Conservation (phyloP, 92 coral and sea anemone species). For the Zoanthus solanderi region DNA sequence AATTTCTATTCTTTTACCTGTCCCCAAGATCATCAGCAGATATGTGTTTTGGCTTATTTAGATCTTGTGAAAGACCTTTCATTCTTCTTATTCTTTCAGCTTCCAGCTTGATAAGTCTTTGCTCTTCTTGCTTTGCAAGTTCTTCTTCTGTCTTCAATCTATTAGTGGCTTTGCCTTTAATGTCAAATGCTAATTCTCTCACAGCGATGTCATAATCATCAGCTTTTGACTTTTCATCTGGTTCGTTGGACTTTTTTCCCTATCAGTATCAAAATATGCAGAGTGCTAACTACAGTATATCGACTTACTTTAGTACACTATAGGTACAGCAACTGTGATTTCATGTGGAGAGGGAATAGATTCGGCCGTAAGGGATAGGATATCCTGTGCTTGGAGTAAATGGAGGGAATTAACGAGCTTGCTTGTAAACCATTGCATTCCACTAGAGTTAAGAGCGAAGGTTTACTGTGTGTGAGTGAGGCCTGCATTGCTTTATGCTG, state of each 20-base stretch:
- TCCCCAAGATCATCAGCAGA: constrained; percentile 99
- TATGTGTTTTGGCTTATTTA: constrained; percentile 76
- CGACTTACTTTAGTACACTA: no score
- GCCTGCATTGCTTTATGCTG: no score
- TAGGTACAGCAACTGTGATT: no score
- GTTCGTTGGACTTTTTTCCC: constrained; percentile 15
- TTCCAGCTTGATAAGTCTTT: constrained; percentile 83
- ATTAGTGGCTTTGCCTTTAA: constrained; percentile 93
- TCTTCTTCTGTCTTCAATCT: constrained; percentile 90
- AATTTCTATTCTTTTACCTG: constrained; percentile 59
- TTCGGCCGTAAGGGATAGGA: no score
- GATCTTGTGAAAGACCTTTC: constrained; percentile 81
- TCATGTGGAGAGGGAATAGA: no score
- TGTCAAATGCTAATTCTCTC: constrained; percentile 90
- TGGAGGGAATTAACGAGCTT: no score
- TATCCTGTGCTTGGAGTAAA: no score
- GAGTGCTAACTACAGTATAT: no score
- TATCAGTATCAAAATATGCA: not conserved
- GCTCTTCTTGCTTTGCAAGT: constrained; percentile 90
- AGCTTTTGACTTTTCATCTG: constrained; percentile 41
- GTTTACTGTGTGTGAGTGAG: no score
- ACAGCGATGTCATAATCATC: constrained; percentile 89
- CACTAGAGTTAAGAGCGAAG: no score
- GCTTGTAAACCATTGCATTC: no score
- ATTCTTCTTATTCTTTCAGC: constrained; percentile 91